Conservation (phyloP, 2,113 vertebrate species). For the Solea solea region DNA sequence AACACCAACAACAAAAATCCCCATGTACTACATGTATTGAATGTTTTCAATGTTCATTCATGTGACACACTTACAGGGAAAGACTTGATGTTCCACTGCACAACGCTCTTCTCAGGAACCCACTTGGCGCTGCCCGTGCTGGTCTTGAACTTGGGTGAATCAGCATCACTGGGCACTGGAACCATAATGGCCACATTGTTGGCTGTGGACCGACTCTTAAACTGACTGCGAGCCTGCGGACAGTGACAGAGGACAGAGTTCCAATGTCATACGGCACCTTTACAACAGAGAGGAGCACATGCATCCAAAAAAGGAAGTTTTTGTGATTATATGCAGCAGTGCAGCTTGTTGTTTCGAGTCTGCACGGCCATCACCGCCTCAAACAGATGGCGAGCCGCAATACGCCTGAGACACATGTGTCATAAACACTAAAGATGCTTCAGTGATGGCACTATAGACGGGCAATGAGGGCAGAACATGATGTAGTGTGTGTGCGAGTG, state of each 20-base stretch:
- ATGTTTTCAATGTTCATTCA: not conserved
- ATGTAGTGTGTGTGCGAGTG: constrained; percentile 17
- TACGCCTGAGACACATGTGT: constrained; percentile 29
- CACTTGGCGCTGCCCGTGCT: constrained; percentile 84
- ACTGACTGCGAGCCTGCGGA: constrained; percentile 83
- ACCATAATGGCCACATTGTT: constrained; percentile 85
- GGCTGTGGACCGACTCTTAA: constrained; percentile 84
- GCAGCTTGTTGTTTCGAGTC: constrained; percentile 19
- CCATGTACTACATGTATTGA: too few species aligned
- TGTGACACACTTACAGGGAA: constrained; percentile 79
- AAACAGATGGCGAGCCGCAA: constrained; percentile 46
- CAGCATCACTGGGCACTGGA: constrained; percentile 85
- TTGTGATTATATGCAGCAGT: constrained; percentile 20
- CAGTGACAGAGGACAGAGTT: constrained; percentile 30
- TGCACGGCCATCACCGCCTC: not conserved
- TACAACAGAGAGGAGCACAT: not conserved
- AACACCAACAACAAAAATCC: too few species aligned
- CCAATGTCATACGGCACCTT: constrained; percentile 26
- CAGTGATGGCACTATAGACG: constrained; percentile 2
- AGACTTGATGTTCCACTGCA: constrained; percentile 86
- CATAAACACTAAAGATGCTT: constrained; percentile 43
- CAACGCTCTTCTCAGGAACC: constrained; percentile 83
- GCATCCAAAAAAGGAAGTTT: not conserved
- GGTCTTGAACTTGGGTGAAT: constrained; percentile 86
- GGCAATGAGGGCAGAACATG: constrained; percentile 2